Percentiles rank a stretch among this genome's conserved stretches.
These are phyloP conservation scores for Agrotis clavis DNA, from an alignment of 2,888 invertebrate genomes.

Conservation along the genomic window DNA sequence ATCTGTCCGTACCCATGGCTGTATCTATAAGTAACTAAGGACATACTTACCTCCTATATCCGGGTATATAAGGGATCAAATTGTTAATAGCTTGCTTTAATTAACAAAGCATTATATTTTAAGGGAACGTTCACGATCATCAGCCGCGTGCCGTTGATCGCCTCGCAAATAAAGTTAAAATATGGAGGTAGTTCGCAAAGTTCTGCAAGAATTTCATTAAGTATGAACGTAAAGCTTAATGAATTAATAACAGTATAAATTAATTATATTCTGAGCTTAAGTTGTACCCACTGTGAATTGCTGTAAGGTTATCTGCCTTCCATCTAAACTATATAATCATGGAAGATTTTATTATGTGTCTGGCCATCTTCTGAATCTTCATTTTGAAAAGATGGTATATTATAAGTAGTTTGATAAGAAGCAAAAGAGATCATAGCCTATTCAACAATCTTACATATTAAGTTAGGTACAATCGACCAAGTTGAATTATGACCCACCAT, in stretches of 20 bases:
- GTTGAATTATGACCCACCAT: too few relatives aligned
- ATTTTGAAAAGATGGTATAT: too few relatives aligned
- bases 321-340: too few relatives aligned
- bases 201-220: slow-evolving; percentile 28
- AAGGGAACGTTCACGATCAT: slow-evolving; percentile 34
- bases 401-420: too few relatives aligned
- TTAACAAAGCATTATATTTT: slow-evolving; percentile 26
- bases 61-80: slow-evolving; percentile 20
- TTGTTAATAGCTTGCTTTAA: slow-evolving; percentile 37
- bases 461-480: too few relatives aligned
- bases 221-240: slow-evolving; percentile 15
- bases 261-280: slow-evolving; percentile 1
- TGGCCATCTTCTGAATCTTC: too few relatives aligned
- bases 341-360: too few relatives aligned
- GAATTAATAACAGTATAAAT: background rate
- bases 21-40: background rate
- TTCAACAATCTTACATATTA: too few relatives aligned
- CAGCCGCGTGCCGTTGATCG: slow-evolving; percentile 29
- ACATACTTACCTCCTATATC: too few relatives aligned
- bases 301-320: too few relatives aligned
- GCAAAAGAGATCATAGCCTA: too few relatives aligned
- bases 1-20: background rate
- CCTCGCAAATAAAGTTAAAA: slow-evolving; percentile 20
- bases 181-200: slow-evolving; percentile 15
- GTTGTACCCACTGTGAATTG: background rate